These are phyloP conservation scores for Marcusenius ussheri DNA, from an alignment of 2,113 vertebrate genomes.

Conservation along the genomic window DNA sequence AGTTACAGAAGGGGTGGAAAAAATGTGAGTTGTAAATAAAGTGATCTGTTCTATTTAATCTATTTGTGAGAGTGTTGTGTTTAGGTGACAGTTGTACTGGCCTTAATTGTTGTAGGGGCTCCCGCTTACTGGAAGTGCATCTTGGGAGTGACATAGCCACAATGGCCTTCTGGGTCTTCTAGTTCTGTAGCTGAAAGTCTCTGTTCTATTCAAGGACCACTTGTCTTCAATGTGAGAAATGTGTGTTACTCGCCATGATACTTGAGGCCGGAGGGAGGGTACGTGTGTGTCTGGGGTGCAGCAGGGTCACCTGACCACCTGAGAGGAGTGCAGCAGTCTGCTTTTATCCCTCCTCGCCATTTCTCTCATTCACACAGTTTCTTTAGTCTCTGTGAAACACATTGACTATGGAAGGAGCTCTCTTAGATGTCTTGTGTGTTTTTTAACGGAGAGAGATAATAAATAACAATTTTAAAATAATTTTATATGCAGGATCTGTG, in stretches of 20 bases:
- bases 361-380: neutral
- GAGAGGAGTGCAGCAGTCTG: neutral
- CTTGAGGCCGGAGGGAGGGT: neutral
- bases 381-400: neutral
- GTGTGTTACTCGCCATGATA: neutral
- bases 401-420: neutral
- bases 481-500: conserved; percentile 18
- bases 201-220: conserved; percentile 1
- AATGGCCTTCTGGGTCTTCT: conserved; percentile 14
- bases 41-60: conserved; percentile 9
- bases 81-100: neutral
- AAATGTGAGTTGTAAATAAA: conserved; percentile 17
- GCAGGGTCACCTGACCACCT: neutral
- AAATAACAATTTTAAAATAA: neutral
- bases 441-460: neutral
- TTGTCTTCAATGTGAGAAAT: neutral
- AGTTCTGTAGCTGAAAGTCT: neutral
- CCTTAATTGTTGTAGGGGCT: conserved; percentile 8
- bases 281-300: neutral
- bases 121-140: conserved; percentile 5
- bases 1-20: conserved; percentile 1
- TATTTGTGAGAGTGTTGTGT: conserved; percentile 10
- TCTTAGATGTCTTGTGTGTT: neutral
- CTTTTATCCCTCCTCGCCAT: neutral
- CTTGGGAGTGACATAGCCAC: neutral